These are phyloP conservation scores for Cervus canadensis DNA, from an alignment of 2,113 vertebrate genomes.

Conservation along the genomic window DNA sequence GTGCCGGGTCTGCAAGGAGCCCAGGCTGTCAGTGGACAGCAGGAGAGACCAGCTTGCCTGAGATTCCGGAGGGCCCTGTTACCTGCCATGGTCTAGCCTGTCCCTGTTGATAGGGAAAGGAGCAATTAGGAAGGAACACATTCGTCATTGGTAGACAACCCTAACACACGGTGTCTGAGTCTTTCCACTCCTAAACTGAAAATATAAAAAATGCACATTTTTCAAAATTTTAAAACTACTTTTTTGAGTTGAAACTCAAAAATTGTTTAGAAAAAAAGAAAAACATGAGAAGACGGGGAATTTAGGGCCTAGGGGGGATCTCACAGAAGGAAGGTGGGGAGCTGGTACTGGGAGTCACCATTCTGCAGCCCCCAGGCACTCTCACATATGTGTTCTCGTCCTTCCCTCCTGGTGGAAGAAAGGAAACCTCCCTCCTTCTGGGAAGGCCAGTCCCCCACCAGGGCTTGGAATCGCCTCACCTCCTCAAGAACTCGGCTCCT, in stretches of 20 bases:
- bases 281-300: background rate
- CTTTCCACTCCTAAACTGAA: background rate
- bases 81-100: background rate
- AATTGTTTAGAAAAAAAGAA: background rate
- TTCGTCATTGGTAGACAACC: background rate
- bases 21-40: too few species aligned
- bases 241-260: constrained; percentile 1
- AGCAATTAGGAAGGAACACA: background rate
- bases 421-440: background rate
- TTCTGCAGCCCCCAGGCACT: background rate
- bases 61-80: background rate
- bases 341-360: background rate
- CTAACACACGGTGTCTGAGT: background rate
- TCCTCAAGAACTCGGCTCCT: background rate
- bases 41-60: background rate
- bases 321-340: background rate
- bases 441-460: background rate
- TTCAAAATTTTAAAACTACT: background rate
- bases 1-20: background rate
- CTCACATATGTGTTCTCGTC: fast-evolving
- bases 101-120: background rate
- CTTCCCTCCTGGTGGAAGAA: background rate
- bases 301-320: background rate
- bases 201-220: background rate
- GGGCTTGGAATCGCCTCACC: background rate